These are phyloP conservation scores for Crocuta crocuta DNA, from an alignment of 2,113 vertebrate genomes.

Conservation along the genomic window DNA sequence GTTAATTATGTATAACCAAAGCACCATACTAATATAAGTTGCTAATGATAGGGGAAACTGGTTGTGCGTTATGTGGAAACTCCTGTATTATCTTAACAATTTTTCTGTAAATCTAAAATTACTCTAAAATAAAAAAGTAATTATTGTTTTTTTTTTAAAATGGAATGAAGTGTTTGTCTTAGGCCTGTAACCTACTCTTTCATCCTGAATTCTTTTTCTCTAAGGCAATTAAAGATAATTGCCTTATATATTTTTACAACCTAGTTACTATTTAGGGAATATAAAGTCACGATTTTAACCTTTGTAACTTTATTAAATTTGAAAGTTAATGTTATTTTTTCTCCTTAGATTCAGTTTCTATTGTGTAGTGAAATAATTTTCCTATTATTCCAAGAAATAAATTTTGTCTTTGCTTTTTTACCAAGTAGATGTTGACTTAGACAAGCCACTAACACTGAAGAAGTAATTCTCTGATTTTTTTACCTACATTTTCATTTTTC, in stretches of 20 bases:
- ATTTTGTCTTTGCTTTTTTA: neutral
- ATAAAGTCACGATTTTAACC: conserved; percentile 45
- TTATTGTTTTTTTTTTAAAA: neutral
- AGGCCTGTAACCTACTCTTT: conserved; percentile 39
- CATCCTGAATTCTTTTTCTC: conserved; percentile 55
- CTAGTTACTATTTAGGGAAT: conserved; percentile 54
- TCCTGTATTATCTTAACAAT: neutral
- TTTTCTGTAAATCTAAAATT: conserved; percentile 3
- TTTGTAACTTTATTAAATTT: conserved; percentile 52
- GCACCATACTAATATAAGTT: neutral
- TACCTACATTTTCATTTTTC: neutral
- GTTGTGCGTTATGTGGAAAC: neutral
- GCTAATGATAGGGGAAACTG: neutral
- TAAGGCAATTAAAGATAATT: conserved; percentile 62
- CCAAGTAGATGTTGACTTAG: neutral
- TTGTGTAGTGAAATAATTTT: conserved; percentile 35
- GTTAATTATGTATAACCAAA: neutral
- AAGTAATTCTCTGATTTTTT: neutral
- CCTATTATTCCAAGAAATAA: neutral
- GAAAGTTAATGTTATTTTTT: conserved; percentile 33
- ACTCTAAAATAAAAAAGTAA: neutral
- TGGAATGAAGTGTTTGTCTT: conserved; percentile 23
- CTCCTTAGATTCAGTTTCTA: neutral
- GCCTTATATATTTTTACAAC: conserved; percentile 38
- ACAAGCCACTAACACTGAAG: neutral